Conservation (phyloP, 1,140 invertebrate genomes). For the Rhopalosiphum maidis region DNA sequence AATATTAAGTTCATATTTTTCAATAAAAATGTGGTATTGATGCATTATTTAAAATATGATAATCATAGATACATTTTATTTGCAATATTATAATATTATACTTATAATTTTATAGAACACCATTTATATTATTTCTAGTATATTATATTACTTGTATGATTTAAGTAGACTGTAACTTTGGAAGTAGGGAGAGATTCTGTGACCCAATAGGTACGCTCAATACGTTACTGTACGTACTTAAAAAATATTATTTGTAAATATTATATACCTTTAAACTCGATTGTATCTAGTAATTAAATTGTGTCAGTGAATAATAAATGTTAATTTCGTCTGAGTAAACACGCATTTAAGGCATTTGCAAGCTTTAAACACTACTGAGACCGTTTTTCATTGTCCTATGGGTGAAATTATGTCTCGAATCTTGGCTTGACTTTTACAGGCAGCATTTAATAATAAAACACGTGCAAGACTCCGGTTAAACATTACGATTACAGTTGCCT, state of each 20-base stretch:
- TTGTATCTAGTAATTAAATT: slow-evolving; percentile 6
- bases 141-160: not conserved
- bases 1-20: too few relatives aligned
- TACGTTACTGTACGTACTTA: not conserved
- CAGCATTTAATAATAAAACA: not conserved
- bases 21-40: too few relatives aligned
- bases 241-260: not conserved
- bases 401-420: slow-evolving; percentile 7
- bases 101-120: too few relatives aligned
- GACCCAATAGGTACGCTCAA: not conserved
- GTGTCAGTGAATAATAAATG: slow-evolving; percentile 20
- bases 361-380: not conserved
- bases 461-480: not conserved
- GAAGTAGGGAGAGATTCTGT: not conserved
- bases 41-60: too few relatives aligned
- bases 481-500: not conserved
- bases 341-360: slow-evolving; percentile 1
- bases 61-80: too few relatives aligned
- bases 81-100: too few relatives aligned
- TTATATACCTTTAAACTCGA: not conserved
- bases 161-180: not conserved
- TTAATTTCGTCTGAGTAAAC: slow-evolving; percentile 9
- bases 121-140: too few relatives aligned
- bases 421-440: slow-evolving; percentile 10
- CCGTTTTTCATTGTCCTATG: slow-evolving; percentile 21